phyloP scores from a whole-genome alignment of 1,140 invertebrate species.

The Hyposmocoma kahamanoa region DNA sequence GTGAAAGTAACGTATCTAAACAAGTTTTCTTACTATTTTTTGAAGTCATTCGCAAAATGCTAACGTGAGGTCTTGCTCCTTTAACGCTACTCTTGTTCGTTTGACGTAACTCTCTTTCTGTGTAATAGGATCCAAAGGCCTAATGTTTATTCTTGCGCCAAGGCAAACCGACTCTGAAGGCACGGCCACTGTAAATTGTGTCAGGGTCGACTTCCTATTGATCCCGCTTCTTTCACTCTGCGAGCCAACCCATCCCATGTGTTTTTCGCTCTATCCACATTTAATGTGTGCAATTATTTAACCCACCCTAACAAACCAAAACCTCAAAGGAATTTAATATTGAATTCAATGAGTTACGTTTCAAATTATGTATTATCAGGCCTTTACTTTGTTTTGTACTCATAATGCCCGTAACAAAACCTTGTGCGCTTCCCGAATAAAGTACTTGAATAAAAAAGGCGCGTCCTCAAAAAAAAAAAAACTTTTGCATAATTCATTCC shows the following conservation, averaged over 20 bases:
- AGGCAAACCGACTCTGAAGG: slow-evolving; percentile 39
- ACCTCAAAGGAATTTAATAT: not conserved
- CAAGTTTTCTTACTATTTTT: too few relatives aligned
- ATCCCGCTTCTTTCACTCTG: slow-evolving; percentile 56
- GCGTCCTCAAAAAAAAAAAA: not conserved
- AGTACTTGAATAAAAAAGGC: not conserved
- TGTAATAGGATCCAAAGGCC: slow-evolving; percentile 42
- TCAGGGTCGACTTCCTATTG: slow-evolving; percentile 65
- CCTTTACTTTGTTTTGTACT: not conserved
- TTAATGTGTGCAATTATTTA: slow-evolving; percentile 24
- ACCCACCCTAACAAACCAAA: not conserved
- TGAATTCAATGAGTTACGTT: not conserved
- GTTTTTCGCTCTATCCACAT: slow-evolving; percentile 24
- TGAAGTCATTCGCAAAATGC: slow-evolving; percentile 4
- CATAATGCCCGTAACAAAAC: not conserved
- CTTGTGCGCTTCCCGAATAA: not conserved
- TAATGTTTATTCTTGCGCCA: slow-evolving; percentile 53
- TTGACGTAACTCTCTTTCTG: slow-evolving; percentile 16
- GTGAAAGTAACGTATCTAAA: too few relatives aligned
- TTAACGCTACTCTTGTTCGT: slow-evolving; percentile 12
- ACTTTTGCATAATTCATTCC: slow-evolving; percentile 1
- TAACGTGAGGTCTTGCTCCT: slow-evolving; percentile 26
- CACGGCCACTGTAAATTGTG: slow-evolving; percentile 63
- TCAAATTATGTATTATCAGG: not conserved
- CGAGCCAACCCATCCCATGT: slow-evolving; percentile 34